Base-by-base conservation (phyloP, 2,888 invertebrate genomes). In the Cyrtodaria siliqua region DNA sequence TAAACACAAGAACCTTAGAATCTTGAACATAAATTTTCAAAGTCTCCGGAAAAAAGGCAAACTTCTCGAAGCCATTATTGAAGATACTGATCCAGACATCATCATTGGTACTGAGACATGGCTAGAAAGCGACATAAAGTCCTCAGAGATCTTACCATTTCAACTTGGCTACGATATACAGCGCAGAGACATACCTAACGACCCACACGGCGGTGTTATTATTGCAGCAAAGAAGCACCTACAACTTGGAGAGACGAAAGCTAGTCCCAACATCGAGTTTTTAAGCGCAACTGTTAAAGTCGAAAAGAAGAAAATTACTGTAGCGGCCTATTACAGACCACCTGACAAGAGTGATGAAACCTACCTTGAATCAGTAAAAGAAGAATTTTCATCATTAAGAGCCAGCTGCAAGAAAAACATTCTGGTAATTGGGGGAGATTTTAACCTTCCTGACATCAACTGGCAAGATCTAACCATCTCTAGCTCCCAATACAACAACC, bases 11-110 rank as follows among this genome's bases (percentile, higher is more conserved):
- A 14, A 24, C 26, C 55, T 70, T n/a, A 20, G 63, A 26, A 53
- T 72, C 6, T 16, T 64, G 24, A 55, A 18, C 18, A 55, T 68
- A 20, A 75, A 69, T 33, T 75, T 68, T 50, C 69, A 64, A 29
- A 69, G 63, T 38, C 16, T 63, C 2, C 33, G 69, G n/a, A 57
- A 59, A 26, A 74, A 74, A 49, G 60, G 63, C 14, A 61, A 53
- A 9, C n/a, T 42, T 4, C 16, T 75, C 14, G 69, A 59, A 1
- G 18, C 29, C 9, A 18, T 75, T 1, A 24, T 70, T 20, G 56
- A 59, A 26, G 2, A 23, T 24, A 14, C 20, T 26, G 20, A 16
- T 16, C 53, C 18, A 20, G n/a, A 55, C 62, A 26, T 62, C 26
- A 66, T 61, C 38, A 38, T 73, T 18, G 60, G 61, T 27, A 73